Base-by-base conservation (phyloP, 2,113 vertebrate genomes). In the Lipophrys pholis region DNA sequence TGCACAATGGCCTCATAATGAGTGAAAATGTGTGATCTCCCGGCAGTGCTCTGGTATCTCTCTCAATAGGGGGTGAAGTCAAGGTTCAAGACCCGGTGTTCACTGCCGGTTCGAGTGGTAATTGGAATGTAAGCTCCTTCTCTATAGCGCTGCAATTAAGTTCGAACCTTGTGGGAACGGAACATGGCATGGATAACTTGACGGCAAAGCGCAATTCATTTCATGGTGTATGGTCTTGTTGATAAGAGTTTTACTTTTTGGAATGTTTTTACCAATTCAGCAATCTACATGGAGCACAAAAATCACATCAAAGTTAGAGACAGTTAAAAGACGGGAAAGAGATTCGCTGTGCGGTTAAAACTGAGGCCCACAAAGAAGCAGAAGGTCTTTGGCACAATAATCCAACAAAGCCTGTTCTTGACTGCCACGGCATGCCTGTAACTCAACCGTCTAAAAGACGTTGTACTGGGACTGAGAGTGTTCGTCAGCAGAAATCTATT, bases 121-220 rank as follows among this genome's bases (percentile, higher is more conserved):
- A 81, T 80, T 82, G 78, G 57, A 90, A 69, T 40, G 60, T 57
- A 65, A 77, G 63, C 56, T 17, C 72, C 30, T 58, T 73, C 21
- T 80, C 40, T n/a, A 21, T 17, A 35, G 74, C 51, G 6, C 41
- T 6, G 45, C 58, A 51, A 73, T 73, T 54, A 64, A 57, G 61
- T 43, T 42, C 49, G 52, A 17, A 71, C 57, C 43, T 54, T 76
- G 54, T 59, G 70, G 57, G 75, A 75, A 68, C 2, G 3, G 53
- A 70, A 17, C n/a, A 11, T 6, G 36, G 15, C 55, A 56, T 1
- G 39, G 21, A 45, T 15, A 61, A 66, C 40, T 61, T 49, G 15
- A 71, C 30, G 59, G 43, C 38, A 52, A 65, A 76, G 51, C 52
- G 50, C 41, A 30, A 30, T 59, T 64, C 51, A 14, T 54, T 46